Evolutionary conservation across 2,113 vertebrate species (phyloP).

Genomic region (Apodemus sylvaticus): DNA sequence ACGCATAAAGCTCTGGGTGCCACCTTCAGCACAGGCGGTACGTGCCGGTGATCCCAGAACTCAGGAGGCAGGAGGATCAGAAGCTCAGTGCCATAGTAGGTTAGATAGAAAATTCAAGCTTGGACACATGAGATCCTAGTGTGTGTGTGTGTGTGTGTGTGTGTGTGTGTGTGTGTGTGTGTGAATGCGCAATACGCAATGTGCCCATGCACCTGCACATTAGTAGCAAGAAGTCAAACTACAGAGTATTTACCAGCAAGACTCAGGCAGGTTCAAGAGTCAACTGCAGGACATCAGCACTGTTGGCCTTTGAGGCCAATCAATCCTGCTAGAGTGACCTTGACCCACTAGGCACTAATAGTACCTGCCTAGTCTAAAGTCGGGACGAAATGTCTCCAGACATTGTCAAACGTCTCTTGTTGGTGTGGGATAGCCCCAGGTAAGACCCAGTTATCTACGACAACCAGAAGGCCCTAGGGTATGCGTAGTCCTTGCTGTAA

Average conservation of each 20-base stretch:
- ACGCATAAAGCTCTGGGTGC: not conserved
- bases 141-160: not conserved
- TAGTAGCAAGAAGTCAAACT: not conserved
- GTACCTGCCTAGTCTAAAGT: not conserved
- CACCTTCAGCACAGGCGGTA: not conserved
- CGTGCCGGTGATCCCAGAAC: not conserved
- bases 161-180: not conserved
- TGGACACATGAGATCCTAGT: not conserved
- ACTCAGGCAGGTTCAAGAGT: not conserved
- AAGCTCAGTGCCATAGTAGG: not conserved
- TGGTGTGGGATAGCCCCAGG: not conserved
- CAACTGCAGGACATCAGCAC: not conserved
- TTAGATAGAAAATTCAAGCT: not conserved
- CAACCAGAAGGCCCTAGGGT: too few species aligned
- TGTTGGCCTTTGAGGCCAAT: too few species aligned
- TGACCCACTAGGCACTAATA: not conserved
- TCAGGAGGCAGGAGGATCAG: not conserved
- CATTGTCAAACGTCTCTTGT: not conserved
- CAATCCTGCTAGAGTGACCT: not conserved
- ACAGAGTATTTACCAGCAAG: not conserved
- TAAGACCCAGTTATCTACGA: not conserved
- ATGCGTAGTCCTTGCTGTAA: not conserved
- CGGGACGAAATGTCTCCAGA: not conserved
- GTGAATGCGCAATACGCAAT: not conserved
- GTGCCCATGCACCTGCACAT: not conserved